Base-by-base conservation (phyloP, 2,888 invertebrate species). In the Habroteleia sp. region DNA sequence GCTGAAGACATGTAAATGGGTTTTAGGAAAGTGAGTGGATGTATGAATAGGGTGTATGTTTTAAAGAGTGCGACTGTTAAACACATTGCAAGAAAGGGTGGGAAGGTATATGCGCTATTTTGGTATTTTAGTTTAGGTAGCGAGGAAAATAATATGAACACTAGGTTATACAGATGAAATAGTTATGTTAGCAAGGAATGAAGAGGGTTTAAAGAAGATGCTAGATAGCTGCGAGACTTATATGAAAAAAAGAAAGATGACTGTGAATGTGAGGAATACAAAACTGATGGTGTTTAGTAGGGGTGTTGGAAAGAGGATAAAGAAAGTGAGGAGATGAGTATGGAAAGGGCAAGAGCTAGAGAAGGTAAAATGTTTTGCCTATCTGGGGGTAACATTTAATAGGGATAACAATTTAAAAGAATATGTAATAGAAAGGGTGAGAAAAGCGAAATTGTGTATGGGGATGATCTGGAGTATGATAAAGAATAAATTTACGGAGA, bases 271-370 rank as follows among this genome's bases (percentile, higher is more conserved):
- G n/a, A 27, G 2, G 1, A 56, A 41, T n/a, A 56, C 41, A 5
- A 41, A 56, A 2, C 20, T 56, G n/a, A 29, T 41, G 56, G 41
- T 56, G 5, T 50, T 41, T 7, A 56, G 33, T 7, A 23, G 23
- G 8, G 33, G 17, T 2, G 44, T 42, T n/a, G 11, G 17, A 2
- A 58, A 5, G 25, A 35, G 58, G 0, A 58, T 41, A n/a, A 29
- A 31, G n/a, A 44, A 10, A 10, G 4, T 8, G 1, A 41, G 58
- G 5, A 16, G n/a, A 10, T 44, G 58, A 44, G 7, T 8, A 8
- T 58, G 58, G 35, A 8, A 25, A 4, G 35, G 25, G 7, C 1
- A 44, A 23, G 8, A 1, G 6, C 33, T 58, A 6, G 58, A 58
- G 11, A 25, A 54, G 7, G 54, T 41, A 17, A 39, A 8, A 2